These are phyloP conservation scores for Brachyalestes nurse DNA, from an alignment of 2,797 vertebrate species.

Conservation along the genomic window DNA sequence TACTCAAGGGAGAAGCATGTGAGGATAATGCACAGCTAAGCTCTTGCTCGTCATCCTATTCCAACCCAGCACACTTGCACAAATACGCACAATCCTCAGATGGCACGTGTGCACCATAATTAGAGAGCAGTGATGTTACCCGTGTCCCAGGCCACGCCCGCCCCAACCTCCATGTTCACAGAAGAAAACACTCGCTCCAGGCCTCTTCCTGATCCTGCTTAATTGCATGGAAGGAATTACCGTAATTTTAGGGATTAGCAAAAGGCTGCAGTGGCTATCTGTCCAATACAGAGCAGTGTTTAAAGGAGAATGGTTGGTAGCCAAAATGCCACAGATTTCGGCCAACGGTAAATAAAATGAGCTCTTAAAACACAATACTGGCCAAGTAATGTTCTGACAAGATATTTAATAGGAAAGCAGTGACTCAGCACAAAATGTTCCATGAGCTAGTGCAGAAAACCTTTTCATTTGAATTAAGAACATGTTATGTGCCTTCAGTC, in stretches of 20 bases:
- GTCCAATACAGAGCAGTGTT: constrained; percentile 42
- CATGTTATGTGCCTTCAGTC: background rate
- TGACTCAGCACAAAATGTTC: background rate
- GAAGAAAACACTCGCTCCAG: constrained; percentile 70
- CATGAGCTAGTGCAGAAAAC: no score
- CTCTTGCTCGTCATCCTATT: constrained; percentile 36
- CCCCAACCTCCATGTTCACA: constrained; percentile 64
- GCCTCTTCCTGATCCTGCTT: constrained; percentile 71
- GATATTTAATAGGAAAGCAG: background rate
- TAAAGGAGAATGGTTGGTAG: constrained; percentile 4
- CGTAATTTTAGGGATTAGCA: constrained; percentile 73
- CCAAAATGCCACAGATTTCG: constrained; percentile 21
- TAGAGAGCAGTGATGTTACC: constrained; percentile 79
- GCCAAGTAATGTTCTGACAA: background rate
- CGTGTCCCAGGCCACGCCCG: constrained; percentile 70
- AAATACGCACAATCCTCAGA: constrained; percentile 63
- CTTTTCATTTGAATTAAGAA: constrained; percentile 9
- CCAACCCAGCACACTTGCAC: constrained; percentile 44
- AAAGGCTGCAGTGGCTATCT: constrained; percentile 62
- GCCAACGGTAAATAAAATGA: background rate
- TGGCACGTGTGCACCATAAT: constrained; percentile 76
- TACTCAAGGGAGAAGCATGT: constrained; percentile 47
- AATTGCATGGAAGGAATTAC: constrained; percentile 78
- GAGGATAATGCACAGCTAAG: constrained; percentile 57
- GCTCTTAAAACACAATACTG: constrained; percentile 4